Evolutionary conservation across 2,113 vertebrate species (phyloP).

Genomic region (Seriola dumerili): DNA sequence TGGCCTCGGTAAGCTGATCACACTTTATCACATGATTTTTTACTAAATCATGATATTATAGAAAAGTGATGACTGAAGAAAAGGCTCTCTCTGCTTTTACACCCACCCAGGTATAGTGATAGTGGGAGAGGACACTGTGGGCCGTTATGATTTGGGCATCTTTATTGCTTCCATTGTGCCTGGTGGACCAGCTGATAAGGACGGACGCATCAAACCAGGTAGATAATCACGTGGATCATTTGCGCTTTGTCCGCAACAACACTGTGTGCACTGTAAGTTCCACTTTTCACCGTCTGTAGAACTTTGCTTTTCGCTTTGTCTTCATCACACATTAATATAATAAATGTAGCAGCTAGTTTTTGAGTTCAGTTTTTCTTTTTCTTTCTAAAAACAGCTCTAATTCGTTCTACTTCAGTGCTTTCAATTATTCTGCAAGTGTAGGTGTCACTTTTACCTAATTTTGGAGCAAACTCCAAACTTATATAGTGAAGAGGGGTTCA

Average conservation of each 20-base stretch:
- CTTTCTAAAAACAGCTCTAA: not conserved
- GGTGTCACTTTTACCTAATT: no score
- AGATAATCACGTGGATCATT: constrained; percentile 5
- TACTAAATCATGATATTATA: no score
- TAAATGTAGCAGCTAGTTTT: not conserved
- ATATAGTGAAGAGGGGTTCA: no score
- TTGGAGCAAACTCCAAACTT: not conserved
- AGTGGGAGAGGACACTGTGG: constrained; percentile 88
- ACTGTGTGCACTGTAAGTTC: not conserved
- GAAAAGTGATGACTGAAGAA: not conserved
- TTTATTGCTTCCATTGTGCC: constrained; percentile 91
- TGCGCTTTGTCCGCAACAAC: not conserved
- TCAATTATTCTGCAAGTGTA: not conserved
- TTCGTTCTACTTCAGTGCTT: not conserved
- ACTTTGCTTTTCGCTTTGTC: not conserved
- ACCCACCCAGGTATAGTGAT: constrained; percentile 89
- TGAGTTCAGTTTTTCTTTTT: not conserved
- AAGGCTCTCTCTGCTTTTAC: not conserved
- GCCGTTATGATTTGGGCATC: constrained; percentile 88
- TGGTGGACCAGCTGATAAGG: constrained; percentile 91
- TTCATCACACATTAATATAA: not conserved
- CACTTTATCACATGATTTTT: not conserved
- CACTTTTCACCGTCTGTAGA: not conserved
- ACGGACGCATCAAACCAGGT: constrained; percentile 91
- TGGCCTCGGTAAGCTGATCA: constrained; percentile 87